A percentile compares a stretch with the other conserved stretches of the same genome.
phyloP scores from a whole-genome alignment of 2,797 vertebrate genomes.

The Lutjanus argentimaculatus region DNA sequence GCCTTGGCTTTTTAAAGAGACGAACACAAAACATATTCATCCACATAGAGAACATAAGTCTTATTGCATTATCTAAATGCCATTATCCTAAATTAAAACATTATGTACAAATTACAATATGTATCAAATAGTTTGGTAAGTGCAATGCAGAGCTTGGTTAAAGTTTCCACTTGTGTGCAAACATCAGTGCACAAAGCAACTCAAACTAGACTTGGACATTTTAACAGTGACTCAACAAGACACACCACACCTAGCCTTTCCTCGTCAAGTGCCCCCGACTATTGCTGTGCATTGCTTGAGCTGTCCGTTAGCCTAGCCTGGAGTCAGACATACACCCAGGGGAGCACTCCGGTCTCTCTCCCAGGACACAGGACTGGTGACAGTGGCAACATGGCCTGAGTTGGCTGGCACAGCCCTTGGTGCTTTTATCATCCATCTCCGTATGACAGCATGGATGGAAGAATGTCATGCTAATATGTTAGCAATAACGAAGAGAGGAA shows the following conservation, averaged over 20 bases:
- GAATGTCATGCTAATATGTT: conserved; percentile 36
- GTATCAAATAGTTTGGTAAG: conserved; percentile 83
- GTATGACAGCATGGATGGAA: conserved; percentile 48
- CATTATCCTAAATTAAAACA: conserved; percentile 75
- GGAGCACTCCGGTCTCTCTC: conserved; percentile 28
- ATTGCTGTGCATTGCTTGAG: conserved; percentile 48
- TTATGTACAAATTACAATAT: conserved; percentile 77
- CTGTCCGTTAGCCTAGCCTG: conserved; percentile 3
- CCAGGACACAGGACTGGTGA: conserved; percentile 45
- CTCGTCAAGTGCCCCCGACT: conserved; percentile 25
- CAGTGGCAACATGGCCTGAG: conserved; percentile 54
- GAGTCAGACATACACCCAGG: conserved; percentile 22
- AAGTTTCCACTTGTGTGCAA: conserved; percentile 72
- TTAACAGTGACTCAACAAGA: conserved; percentile 55
- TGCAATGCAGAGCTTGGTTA: conserved; percentile 80
- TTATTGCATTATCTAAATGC: conserved; percentile 88
- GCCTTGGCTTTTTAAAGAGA: conserved; percentile 81
- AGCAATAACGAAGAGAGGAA: conserved; percentile 14
- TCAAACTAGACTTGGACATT: conserved; percentile 56
- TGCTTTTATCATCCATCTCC: conserved; percentile 45
- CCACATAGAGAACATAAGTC: conserved; percentile 68
- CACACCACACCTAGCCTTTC: conserved; percentile 18
- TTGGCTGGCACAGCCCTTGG: conserved; percentile 61
- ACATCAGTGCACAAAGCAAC: conserved; percentile 69
- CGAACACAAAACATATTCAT: conserved; percentile 67